Conservation (phyloP, 2,797 vertebrate species). For the Smutsia temminckii region DNA sequence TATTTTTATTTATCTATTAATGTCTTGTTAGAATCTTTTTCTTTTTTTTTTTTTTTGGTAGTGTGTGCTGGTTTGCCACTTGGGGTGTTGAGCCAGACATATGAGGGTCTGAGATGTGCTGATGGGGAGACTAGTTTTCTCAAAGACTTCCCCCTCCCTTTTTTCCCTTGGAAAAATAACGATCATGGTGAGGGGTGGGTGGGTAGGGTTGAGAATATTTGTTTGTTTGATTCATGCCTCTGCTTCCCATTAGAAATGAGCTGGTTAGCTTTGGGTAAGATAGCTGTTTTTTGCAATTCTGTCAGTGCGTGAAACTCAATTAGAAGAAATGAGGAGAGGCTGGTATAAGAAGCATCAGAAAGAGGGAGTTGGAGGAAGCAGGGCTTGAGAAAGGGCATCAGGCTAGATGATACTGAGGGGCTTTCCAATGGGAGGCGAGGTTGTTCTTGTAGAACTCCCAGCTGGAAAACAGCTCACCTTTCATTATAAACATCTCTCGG, state of each 20-base stretch:
- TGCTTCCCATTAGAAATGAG: not conserved
- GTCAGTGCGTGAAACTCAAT: not conserved
- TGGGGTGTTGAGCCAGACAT: not conserved
- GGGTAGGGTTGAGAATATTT: not conserved
- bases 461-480: not conserved
- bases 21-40: slow-evolving; percentile 67
- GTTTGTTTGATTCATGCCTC: not conserved
- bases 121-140: not conserved
- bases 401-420: not conserved
- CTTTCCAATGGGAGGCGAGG: not conserved
- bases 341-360: not conserved
- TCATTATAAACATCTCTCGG: not conserved
- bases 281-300: not conserved
- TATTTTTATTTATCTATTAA: slow-evolving; percentile 82
- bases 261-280: not conserved
- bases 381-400: not conserved
- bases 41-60: not conserved
- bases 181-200: too few species aligned
- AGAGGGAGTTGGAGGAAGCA: not conserved
- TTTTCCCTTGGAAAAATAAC: not conserved
- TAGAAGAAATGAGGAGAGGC: not conserved
- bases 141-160: not conserved
- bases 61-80: slow-evolving; percentile 34
- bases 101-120: not conserved
- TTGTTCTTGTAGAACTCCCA: not conserved